Base-by-base conservation (phyloP, 2,797 vertebrate species). In the Antennarius maculatus region DNA sequence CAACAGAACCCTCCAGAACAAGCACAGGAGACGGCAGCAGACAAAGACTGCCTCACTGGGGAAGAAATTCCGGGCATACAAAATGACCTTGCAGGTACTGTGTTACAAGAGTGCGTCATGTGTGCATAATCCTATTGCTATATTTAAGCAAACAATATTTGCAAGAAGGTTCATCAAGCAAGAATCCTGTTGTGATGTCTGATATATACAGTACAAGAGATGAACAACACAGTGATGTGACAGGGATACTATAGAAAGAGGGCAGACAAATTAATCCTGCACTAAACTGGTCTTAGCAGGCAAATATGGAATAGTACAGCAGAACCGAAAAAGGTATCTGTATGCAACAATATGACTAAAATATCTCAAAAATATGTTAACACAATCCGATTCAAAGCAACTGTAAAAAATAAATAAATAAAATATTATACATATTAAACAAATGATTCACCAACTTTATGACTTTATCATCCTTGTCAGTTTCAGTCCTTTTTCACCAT, bases 251-350 rank as follows among this genome's bases (percentile, higher is more conserved):
- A 8, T 34, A 34, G 4, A 11, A 3, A 46, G 12, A 12, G 10
- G 12, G 45, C 16, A 46, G 12, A 3, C 16, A n/a, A 46, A 3
- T 46, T 3, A 16, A 4, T 61, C 9, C 37, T 39, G 37, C 37
- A 39, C 37, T 2, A 39, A 9, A 11, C 37, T 39, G 9, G 37
- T 39, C 37, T 9, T 10, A 39, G 7, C 37, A 34, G 31, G 31
- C 31, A 5, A 34, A 5, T 39, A 39, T 9, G 37, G 37, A 39
- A 39, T 39, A 39, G 9, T 57, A 62, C 23, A 50, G 31, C 12
- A 81, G 46, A 7, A 64, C 42, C 14, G 63, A 66, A 79, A 51
- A 58, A 2, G 2, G 3, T 45, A 56, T 81, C 61, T 67, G 5
- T 27, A 46, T 1, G 3, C n/a, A 55, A 64, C 34, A 54, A 14